Evolutionary conservation across 2,113 vertebrate species (phyloP).

Genomic region (Dipodomys merriami): DNA sequence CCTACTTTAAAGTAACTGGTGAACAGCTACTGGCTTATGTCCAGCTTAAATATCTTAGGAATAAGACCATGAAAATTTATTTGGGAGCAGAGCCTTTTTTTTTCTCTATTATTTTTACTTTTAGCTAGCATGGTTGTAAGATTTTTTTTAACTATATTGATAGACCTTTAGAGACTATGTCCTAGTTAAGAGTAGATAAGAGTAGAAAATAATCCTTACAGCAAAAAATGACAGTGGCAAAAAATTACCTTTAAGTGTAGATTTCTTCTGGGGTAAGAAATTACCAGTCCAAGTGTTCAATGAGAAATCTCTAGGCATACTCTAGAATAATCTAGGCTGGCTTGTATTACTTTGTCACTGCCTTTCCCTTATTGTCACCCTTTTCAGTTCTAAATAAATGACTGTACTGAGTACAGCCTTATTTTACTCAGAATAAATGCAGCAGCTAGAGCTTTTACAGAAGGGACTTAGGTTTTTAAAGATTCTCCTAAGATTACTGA

Average conservation of each 20-base stretch:
- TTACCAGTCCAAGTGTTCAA: background rate
- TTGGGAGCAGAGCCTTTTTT: background rate
- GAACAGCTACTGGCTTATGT: background rate
- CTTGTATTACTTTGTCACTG: background rate
- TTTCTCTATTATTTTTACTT: background rate
- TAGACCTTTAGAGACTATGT: background rate
- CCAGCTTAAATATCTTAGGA: constrained; percentile 47
- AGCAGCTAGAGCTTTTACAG: background rate
- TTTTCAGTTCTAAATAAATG: constrained; percentile 41
- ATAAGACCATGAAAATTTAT: constrained; percentile 49
- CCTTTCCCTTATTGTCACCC: background rate
- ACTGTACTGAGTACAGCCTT: background rate
- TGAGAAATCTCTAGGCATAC: background rate
- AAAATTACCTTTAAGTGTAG: background rate
- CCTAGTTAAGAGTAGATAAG: background rate
- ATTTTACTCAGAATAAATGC: constrained; percentile 40
- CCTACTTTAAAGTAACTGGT: background rate
- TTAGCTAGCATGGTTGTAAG: background rate
- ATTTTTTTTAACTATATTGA: constrained; percentile 42
- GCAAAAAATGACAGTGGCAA: background rate
- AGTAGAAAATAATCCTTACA: constrained; percentile 43
- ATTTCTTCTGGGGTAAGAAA: constrained; percentile 37
- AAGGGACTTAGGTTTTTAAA: background rate
- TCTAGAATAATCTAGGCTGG: background rate
- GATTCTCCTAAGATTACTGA: background rate